Evolutionary conservation across 2,888 invertebrate genomes (phyloP), one percentile per base, ranked within the genome.

Genomic region (Xylophagus ater): DNA sequence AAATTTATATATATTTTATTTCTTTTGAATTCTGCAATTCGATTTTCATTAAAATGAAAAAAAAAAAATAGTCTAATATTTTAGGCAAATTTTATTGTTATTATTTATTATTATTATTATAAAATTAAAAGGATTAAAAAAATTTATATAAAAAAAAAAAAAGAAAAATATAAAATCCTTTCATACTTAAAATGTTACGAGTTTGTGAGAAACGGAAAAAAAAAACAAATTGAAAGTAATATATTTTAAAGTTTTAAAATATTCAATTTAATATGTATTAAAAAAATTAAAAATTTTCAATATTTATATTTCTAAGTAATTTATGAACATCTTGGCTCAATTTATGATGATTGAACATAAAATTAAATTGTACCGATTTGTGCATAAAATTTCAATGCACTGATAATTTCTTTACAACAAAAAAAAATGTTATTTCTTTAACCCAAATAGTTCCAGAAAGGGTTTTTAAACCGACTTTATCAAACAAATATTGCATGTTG

Each of bases 311-410:
- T n/a, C 18, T 26, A 8, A 31, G 19, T 20, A 37, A 23, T 25
- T 17, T 37, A 40, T 40, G 40, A 34, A 26, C 34, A 40, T 40
- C 34, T 40, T 40, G 40, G 40, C 40, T 25, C 5, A 34, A 23
- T 40, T 40, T 40, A 40, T 19, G 34, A 20, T 15, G 4, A 32
- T 12, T 18, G 12, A 36, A 25, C 17, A 18, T 7, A 24, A 37
- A 18, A n/a, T 34, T 40, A 40, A 34, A 34, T 40, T 40, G 20
- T 25, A 34, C 40, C 34, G 34, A 40, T 25, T 29, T 34, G 21
- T 21, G 26, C 40, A 40, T 40, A 34, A 40, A 40, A 26, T n/a
- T n/a, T n/a, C n/a, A n/a, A n/a, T n/a, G n/a, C n/a, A n/a, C n/a
- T n/a, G n/a, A n/a, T n/a, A n/a, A n/a, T n/a, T n/a, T n/a, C n/a